Percentiles rank a stretch among this genome's conserved stretches.
Conservation (phyloP, 2,113 vertebrate genomes). For the Malurus alboscapulatus region DNA sequence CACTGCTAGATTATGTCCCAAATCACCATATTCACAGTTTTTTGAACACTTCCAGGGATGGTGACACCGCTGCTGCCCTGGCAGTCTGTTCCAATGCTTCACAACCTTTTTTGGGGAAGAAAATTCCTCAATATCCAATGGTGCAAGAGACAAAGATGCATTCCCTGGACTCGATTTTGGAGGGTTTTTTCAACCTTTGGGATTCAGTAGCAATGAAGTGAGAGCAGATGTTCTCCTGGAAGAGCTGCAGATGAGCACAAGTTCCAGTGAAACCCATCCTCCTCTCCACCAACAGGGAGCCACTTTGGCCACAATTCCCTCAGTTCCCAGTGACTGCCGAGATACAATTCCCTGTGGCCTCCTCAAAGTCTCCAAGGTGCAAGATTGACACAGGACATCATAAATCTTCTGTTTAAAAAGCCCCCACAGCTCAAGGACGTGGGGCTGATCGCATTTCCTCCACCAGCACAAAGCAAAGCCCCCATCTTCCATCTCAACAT, state of each 20-base stretch:
- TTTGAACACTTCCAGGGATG: background rate
- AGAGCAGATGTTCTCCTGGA: background rate
- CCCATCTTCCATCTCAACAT: constrained; percentile 15
- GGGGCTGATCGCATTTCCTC: background rate
- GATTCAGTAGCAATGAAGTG: background rate
- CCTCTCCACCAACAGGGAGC: background rate
- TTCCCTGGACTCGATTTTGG: background rate
- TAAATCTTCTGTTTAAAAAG: constrained; percentile 23
- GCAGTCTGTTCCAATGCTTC: background rate
- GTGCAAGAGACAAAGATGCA: background rate
- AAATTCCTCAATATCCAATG: background rate
- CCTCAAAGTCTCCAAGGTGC: background rate
- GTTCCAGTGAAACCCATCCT: background rate
- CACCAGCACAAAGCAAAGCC: background rate
- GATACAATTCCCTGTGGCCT: background rate
- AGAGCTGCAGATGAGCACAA: background rate
- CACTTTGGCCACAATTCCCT: background rate
- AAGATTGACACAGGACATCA: background rate
- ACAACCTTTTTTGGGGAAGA: no score
- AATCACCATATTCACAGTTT: background rate
- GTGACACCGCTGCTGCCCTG: background rate
- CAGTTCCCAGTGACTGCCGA: background rate
- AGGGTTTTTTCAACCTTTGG: background rate
- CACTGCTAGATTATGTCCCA: background rate
- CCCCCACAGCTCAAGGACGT: background rate